A percentile compares a stretch with the other conserved stretches of the same genome.
Evolutionary conservation across 2,797 vertebrate species (phyloP).

Genomic region (Betta splendens): DNA sequence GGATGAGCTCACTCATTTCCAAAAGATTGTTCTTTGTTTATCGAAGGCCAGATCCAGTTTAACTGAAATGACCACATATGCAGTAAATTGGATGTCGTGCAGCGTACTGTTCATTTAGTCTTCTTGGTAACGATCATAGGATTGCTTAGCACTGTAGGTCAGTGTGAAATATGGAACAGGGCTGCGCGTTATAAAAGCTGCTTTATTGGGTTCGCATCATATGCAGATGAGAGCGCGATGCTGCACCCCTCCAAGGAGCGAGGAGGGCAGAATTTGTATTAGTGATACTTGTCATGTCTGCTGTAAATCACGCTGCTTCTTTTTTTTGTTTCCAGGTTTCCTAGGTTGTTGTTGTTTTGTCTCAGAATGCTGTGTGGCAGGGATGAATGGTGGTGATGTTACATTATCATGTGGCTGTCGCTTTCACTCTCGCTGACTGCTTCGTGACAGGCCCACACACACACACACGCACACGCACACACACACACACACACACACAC

Average conservation of each 20-base stretch:
- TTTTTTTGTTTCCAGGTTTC: slow-evolving; percentile 75
- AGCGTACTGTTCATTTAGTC: slow-evolving; percentile 55
- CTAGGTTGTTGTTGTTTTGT: slow-evolving; percentile 80
- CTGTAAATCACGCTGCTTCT: slow-evolving; percentile 77
- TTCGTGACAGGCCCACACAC: slow-evolving; percentile 81
- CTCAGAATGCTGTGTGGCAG: slow-evolving; percentile 80
- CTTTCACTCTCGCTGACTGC: slow-evolving; percentile 75
- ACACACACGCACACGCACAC: slow-evolving; percentile 48
- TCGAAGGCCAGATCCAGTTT: slow-evolving; percentile 38
- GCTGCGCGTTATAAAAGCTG: slow-evolving; percentile 35
- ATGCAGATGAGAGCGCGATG: slow-evolving; percentile 72
- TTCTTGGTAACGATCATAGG: slow-evolving; percentile 55
- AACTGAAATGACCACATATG: slow-evolving; percentile 45
- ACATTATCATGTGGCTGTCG: slow-evolving; percentile 83
- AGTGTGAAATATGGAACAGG: slow-evolving; percentile 39
- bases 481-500: slow-evolving; percentile 46
- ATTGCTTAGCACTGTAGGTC: slow-evolving; percentile 51
- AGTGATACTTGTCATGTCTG: slow-evolving; percentile 82
- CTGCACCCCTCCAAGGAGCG: slow-evolving; percentile 59
- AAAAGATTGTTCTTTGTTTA: slow-evolving; percentile 24
- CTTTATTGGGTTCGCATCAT: slow-evolving; percentile 51
- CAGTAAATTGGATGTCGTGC: slow-evolving; percentile 54
- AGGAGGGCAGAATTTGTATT: slow-evolving; percentile 70
- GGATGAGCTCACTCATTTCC: slow-evolving; percentile 26
- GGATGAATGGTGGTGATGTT: slow-evolving; percentile 86